Base-by-base conservation (phyloP, 1,140 invertebrate species). In the Panagrolaimus sp. region DNA sequence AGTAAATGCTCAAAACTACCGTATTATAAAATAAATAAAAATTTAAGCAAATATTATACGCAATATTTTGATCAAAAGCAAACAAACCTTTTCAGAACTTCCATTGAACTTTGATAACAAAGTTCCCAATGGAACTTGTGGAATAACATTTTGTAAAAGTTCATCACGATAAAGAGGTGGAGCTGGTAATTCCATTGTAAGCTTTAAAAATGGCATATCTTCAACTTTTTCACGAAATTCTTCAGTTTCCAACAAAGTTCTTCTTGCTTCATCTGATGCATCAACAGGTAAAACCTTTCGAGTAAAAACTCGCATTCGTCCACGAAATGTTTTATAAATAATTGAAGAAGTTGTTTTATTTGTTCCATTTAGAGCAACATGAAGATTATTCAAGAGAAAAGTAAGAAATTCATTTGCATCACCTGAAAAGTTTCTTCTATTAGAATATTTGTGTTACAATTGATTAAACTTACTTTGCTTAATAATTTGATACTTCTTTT, bases 401-500 rank as follows among this genome's bases (percentile, higher is more conserved):
- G 92, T 94, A 55, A 97, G 83, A 84, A 98, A 98, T 77, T 97
- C 92, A 65, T 97, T 90, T 5, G 95, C 92, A 87, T 99, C 95
- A 80, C 94, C 91, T 92, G 79, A 80, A 79, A 76, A 72, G 12
- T 17, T 10, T 7, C 32, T 58, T 9, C 5, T n/a, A 15, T 10
- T 52, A 69, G 17, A 73, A 67, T n/a, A 71, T 71, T 62, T 38
- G 14, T 7, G 68, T 9, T 5, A 8, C 26, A 2, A 9, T 10
- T 38, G n/a, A 46, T 71, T 63, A n/a, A 48, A 28, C 76, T 28
- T 43, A 77, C 79, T 81, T 88, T 99, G 96, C 83, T 95, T 89
- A 1, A 94, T 98, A 83, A 99, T 96, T 83, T 99, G 95, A 84
- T 98, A 99, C 76, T 89, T 89, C 82, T 99, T 99, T 83, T 94